phyloP scores from a whole-genome alignment of 2,113 vertebrate genomes.

The Puntigrus tetrazona region DNA sequence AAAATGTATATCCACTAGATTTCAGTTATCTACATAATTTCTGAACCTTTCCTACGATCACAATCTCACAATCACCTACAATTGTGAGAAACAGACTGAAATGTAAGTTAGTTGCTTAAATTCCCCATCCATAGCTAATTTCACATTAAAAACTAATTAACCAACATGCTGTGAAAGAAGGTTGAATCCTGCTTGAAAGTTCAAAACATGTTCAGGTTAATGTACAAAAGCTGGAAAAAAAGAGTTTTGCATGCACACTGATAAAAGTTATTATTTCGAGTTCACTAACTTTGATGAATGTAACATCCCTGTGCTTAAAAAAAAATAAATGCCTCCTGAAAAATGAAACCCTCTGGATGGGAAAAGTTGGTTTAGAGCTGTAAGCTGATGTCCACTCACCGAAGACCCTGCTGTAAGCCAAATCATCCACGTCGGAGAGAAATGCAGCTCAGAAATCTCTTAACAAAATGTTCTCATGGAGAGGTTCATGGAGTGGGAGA shows the following conservation, averaged over 20 bases:
- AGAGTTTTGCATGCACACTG: not conserved
- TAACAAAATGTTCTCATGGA: not conserved
- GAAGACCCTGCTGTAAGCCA: not conserved
- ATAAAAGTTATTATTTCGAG: not conserved
- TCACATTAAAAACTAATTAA: not conserved
- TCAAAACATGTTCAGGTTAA: not conserved
- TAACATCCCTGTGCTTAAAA: not conserved
- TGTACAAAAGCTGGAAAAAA: not conserved
- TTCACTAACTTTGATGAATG: not conserved
- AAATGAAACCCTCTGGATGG: not conserved
- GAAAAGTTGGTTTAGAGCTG: not conserved
- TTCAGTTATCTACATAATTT: too few relatives aligned
- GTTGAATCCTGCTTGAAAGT: not conserved
- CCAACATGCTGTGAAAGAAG: not conserved
- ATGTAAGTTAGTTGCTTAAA: not conserved
- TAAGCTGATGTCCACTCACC: not conserved
- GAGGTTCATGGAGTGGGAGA: not conserved
- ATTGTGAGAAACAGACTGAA: not conserved
- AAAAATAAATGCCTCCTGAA: not conserved
- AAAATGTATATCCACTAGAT: too few relatives aligned
- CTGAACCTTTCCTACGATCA: too few relatives aligned
- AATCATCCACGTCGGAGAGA: conserved; percentile 5
- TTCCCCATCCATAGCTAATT: not conserved
- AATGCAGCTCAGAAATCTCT: conserved; percentile 7
- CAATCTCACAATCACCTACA: too few relatives aligned